Evolutionary conservation across 2,113 vertebrate species (phyloP).

Genomic region (Periophthalmus modestus): DNA sequence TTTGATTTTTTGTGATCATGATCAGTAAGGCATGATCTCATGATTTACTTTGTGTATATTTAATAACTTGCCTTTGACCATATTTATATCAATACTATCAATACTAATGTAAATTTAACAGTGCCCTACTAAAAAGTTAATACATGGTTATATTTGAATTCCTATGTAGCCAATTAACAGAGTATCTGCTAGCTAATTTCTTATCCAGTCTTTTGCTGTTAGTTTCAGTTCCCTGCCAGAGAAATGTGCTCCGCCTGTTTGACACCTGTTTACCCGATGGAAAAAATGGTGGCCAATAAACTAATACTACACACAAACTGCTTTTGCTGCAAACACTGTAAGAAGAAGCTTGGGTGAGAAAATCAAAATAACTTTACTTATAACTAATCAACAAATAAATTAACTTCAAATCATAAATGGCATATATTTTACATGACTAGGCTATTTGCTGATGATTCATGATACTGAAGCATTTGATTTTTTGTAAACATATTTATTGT

Average conservation of each 20-base stretch:
- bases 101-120: background rate
- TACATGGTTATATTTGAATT: background rate
- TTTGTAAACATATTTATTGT: constrained; percentile 18
- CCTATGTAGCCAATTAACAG: background rate
- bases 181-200: background rate
- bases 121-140: background rate
- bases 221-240: constrained; percentile 70
- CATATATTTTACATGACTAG: background rate
- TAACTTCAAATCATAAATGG: background rate
- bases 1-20: background rate
- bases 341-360: constrained; percentile 85
- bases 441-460: constrained; percentile 1
- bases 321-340: constrained; percentile 85
- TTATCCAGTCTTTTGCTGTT: constrained; percentile 47
- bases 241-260: constrained; percentile 81
- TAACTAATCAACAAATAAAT: background rate
- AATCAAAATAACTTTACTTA: background rate
- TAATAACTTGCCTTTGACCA: background rate
- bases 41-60: too few species aligned
- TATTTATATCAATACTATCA: background rate
- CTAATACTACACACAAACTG: constrained; percentile 78
- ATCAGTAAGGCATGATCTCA: too few species aligned
- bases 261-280: constrained; percentile 79
- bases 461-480: background rate
- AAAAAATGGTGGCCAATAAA: constrained; percentile 77